These are phyloP conservation scores for Lysiphlebus fabarum DNA, from an alignment of 1,140 invertebrate species.

Conservation along the genomic window DNA sequence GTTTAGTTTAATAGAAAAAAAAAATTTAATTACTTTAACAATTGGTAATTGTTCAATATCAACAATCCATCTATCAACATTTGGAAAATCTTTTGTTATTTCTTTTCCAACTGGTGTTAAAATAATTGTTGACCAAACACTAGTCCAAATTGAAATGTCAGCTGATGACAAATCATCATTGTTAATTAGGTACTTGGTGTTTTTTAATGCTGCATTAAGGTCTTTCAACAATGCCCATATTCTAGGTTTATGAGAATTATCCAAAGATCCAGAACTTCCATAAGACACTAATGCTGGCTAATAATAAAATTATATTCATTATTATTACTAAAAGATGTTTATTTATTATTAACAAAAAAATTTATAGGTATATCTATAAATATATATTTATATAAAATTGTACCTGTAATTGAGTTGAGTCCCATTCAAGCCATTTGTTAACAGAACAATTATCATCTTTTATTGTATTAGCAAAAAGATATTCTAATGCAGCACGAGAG, in stretches of 20 bases:
- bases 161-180: slow-evolving; percentile 54
- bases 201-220: slow-evolving; percentile 40
- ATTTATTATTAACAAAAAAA: too few relatives aligned
- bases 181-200: slow-evolving; percentile 49
- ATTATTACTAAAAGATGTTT: too few relatives aligned
- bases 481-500: slow-evolving; percentile 57
- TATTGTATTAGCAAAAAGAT: slow-evolving; percentile 48
- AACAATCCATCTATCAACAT: slow-evolving; percentile 55
- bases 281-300: slow-evolving; percentile 46
- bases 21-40: slow-evolving; percentile 52
- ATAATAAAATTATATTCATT: slow-evolving; percentile 39
- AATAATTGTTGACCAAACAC: slow-evolving; percentile 60
- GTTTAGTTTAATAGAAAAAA: not conserved
- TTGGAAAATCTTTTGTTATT: slow-evolving; percentile 49
- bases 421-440: slow-evolving; percentile 75
- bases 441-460: slow-evolving; percentile 42
- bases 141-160: slow-evolving; percentile 66
- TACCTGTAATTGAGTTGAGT: slow-evolving; percentile 65
- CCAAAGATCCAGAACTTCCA: slow-evolving; percentile 36
- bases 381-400: too few relatives aligned
- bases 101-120: slow-evolving; percentile 48
- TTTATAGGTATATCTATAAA: too few relatives aligned
- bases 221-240: slow-evolving; percentile 45
- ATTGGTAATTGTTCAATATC: slow-evolving; percentile 53
- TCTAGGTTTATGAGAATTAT: slow-evolving; percentile 38